Base-by-base conservation (phyloP, 2,888 invertebrate genomes). In the Allophyes oxyacanthae region DNA sequence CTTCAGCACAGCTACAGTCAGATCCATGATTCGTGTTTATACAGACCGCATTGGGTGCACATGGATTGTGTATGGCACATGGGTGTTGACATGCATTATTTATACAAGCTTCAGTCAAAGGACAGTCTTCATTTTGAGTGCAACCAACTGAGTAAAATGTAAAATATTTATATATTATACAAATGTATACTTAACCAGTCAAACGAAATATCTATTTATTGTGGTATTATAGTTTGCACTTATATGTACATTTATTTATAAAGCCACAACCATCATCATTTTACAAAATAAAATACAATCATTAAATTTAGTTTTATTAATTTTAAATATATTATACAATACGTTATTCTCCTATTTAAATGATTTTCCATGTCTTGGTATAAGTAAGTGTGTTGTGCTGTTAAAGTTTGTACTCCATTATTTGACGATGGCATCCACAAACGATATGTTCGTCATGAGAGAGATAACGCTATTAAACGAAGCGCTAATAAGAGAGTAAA, bases 21-120 rank as follows among this genome's bases (percentile, higher is more conserved):
- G 97, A 96, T 71, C 96, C 97, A 84, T 98, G 98, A 81, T 98
- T 97, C 49, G 97, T 97, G 89, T 98, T 98, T 90, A 97, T 96
- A 92, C 98, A 98, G 71, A 97, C 95, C 53, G 98, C 97, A 86
- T 98, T 96, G 77, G 95, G 95, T 73, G 96, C 96, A 85, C 98
- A 98, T 50, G 98, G 98, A 85, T 98, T 97, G 85, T 96, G 96
- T 79, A 97, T 95, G 84, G 96, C 97, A 90, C 98, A 98, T 41
- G 98, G 98, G 92, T 96, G 96, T 91, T 97, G 97, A 88, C 98
- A 98, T 88, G 96, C 96, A 84, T 95, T 95, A 88, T 96, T 96
- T 90, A 98, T 96, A 94, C 98, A 98, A 85, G 97, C 97, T 93
- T 98, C 97, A 69, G 97, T 97, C 85, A 97, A 90, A 68, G 96